Percentiles rank a stretch among this genome's conserved stretches.
Evolutionary conservation across 2,113 vertebrate genomes (phyloP).

Genomic region (Aviceda subcristata): DNA sequence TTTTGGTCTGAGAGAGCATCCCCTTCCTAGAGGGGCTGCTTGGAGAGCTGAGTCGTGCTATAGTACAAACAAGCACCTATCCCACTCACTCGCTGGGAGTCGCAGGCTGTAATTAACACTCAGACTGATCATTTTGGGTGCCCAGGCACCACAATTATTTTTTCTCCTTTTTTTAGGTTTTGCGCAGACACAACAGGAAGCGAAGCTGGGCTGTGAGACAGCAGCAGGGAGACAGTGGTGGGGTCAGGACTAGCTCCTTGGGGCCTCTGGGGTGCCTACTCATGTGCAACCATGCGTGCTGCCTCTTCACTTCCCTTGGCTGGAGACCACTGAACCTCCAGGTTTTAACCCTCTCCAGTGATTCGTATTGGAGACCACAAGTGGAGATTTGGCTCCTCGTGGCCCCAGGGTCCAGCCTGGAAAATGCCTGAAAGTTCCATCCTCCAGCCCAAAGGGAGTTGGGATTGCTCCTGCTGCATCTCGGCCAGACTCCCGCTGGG

Average conservation of each 20-base stretch:
- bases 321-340: not conserved
- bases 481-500: not conserved
- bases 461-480: not conserved
- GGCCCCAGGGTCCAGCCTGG: not conserved
- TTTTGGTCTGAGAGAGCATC: not conserved
- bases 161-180: conserved; percentile 47
- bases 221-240: not conserved
- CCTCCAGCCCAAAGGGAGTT: not conserved
- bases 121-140: conserved; percentile 12
- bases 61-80: not conserved
- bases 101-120: conserved; percentile 30
- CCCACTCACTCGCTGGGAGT: not conserved
- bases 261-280: not conserved
- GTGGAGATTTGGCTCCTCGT: not conserved
- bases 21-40: not conserved
- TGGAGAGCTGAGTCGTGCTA: not conserved
- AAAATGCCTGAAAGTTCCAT: not conserved
- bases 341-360: not conserved
- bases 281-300: not conserved
- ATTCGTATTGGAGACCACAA: not conserved
- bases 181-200: conserved; percentile 61
- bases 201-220: not conserved
- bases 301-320: not conserved
- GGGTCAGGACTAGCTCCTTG: not conserved
- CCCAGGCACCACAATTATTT: not conserved